These are phyloP conservation scores for Sorex araneus DNA, from an alignment of 2,113 vertebrate genomes.

Conservation along the genomic window DNA sequence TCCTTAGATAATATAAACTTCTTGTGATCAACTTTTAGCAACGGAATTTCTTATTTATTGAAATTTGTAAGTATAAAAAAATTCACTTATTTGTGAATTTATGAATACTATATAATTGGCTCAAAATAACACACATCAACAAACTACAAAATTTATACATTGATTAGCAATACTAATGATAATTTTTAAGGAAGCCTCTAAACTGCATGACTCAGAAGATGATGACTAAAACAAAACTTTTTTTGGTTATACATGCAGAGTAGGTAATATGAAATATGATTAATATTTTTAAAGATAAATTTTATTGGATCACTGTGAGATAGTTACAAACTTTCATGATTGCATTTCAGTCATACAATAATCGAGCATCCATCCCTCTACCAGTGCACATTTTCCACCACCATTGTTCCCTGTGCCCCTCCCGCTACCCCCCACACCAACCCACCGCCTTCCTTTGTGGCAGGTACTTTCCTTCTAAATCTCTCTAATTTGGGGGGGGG, in stretches of 20 bases:
- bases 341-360: no score
- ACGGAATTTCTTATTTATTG: background rate
- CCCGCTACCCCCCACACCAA: no score
- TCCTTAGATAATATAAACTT: background rate
- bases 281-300: no score
- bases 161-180: constrained; percentile 35
- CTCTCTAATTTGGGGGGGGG: no score
- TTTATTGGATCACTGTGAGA: no score
- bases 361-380: no score
- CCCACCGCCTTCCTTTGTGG: no score
- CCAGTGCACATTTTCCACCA: no score
- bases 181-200: background rate
- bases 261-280: background rate
- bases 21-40: constrained; percentile 6
- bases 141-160: background rate
- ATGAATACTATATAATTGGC: background rate
- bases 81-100: background rate
- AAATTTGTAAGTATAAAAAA: background rate
- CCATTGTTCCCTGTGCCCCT: no score
- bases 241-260: background rate
- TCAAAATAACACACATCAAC: background rate
- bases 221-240: background rate
- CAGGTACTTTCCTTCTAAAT: no score
- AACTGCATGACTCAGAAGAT: constrained; percentile 16
- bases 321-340: no score